Conservation (phyloP, 2,113 vertebrate genomes). For the Pionites leucogaster region DNA sequence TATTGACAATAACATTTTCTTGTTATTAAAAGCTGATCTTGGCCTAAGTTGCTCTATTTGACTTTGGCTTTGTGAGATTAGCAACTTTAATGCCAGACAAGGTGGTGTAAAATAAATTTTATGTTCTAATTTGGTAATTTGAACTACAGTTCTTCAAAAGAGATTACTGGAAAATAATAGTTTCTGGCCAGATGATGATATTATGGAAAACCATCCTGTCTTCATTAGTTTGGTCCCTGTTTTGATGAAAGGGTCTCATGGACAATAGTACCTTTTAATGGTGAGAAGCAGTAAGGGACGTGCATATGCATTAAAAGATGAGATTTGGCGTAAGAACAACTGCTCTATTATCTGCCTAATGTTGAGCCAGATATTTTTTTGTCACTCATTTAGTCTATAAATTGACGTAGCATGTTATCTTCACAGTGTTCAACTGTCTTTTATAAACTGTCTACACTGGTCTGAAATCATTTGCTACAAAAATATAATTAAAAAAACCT, state of each 20-base stretch:
- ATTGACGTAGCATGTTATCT: not conserved
- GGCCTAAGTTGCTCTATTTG: not conserved
- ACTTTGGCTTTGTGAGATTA: not conserved
- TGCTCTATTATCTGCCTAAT: not conserved
- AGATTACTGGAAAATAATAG: not conserved
- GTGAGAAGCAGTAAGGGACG: not conserved
- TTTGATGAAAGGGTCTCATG: not conserved
- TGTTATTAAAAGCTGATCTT: not conserved
- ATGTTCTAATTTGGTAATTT: not conserved
- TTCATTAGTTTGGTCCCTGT: not conserved
- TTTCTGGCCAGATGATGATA: not conserved
- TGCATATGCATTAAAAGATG: not conserved
- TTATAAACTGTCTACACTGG: not conserved
- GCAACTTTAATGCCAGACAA: not conserved
- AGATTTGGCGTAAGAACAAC: not conserved
- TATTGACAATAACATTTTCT: not conserved
- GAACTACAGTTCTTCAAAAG: not conserved
- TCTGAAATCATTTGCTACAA: not conserved
- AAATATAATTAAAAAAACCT: not conserved
- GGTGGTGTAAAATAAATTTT: not conserved
- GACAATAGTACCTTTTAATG: not conserved
- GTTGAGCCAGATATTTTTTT: not conserved
- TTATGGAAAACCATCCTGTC: not conserved
- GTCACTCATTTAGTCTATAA: not conserved
- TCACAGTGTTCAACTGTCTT: not conserved